phyloP scores from a whole-genome alignment of 2,888 invertebrate species.

The Aproaerema taeniolella region DNA sequence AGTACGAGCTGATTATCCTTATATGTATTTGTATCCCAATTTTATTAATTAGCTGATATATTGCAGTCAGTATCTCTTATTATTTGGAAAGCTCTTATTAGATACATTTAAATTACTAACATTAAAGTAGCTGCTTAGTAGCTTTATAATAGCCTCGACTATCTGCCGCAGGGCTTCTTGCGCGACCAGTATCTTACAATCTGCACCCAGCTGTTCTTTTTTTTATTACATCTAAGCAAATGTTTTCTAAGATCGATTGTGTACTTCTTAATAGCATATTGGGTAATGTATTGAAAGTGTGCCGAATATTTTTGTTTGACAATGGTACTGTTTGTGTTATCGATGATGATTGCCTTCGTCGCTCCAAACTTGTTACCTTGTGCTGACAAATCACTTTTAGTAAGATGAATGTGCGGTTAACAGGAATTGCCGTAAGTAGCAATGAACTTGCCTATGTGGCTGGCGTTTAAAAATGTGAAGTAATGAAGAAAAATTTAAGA shows the following conservation, averaged over 20 bases:
- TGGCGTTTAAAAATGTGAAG: too few relatives aligned
- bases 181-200: slow-evolving; percentile 50
- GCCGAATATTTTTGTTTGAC: slow-evolving; percentile 28
- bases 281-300: slow-evolving; percentile 52
- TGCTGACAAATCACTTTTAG: not conserved
- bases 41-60: too few relatives aligned
- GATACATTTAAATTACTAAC: too few relatives aligned
- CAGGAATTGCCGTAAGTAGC: too few relatives aligned
- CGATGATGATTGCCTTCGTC: slow-evolving; percentile 9
- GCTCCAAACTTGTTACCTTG: too few relatives aligned
- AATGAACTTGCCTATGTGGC: too few relatives aligned
- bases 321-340: slow-evolving; percentile 14
- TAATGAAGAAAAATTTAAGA: too few relatives aligned
- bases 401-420: not conserved
- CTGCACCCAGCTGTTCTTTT: slow-evolving; percentile 34
- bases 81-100: too few relatives aligned
- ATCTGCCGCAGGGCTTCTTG: slow-evolving; percentile 43
- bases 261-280: slow-evolving; percentile 56
- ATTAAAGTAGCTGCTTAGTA: slow-evolving; percentile 32
- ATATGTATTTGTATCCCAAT: too few relatives aligned
- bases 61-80: too few relatives aligned
- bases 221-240: slow-evolving; percentile 38
- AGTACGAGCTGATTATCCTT: too few relatives aligned
- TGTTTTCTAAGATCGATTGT: slow-evolving; percentile 48
- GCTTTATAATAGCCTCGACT: slow-evolving; percentile 36